Conservation (phyloP, 2,888 invertebrate species). For the Palloptera scutellata region DNA sequence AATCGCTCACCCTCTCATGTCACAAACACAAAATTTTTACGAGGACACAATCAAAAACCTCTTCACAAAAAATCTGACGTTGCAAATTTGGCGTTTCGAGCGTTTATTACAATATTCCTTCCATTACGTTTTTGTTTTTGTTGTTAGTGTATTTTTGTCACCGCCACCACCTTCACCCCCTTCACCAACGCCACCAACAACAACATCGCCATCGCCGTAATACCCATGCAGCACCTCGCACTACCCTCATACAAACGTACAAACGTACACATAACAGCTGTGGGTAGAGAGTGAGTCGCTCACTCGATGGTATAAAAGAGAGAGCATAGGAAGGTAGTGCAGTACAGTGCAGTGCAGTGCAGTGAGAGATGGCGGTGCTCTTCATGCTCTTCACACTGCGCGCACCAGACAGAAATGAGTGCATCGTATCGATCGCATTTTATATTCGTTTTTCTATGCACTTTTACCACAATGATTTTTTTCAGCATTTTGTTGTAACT, state of each 20-base stretch:
- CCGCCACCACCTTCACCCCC: too few relatives aligned
- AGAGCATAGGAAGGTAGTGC: not conserved
- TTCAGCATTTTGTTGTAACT: constrained; percentile 17
- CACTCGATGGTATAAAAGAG: too few relatives aligned
- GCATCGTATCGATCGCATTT: constrained; percentile 64
- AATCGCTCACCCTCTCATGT: too few relatives aligned
- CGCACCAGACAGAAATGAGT: constrained; percentile 65
- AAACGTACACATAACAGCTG: too few relatives aligned
- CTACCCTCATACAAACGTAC: too few relatives aligned
- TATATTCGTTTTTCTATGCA: constrained; percentile 53
- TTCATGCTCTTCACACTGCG: constrained; percentile 51
- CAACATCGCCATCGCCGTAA: too few relatives aligned
- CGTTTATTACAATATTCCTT: not conserved
- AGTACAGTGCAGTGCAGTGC: not conserved
- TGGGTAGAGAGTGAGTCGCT: too few relatives aligned
- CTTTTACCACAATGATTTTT: constrained; percentile 39
- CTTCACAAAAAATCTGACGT: constrained; percentile 58
- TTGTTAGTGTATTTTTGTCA: too few relatives aligned
- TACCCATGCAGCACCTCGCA: too few relatives aligned
- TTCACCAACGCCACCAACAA: too few relatives aligned
- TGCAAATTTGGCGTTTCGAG: constrained; percentile 59
- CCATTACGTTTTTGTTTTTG: too few relatives aligned
- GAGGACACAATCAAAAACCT: constrained; percentile 49
- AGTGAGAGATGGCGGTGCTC: constrained; percentile 21
- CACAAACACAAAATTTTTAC: constrained; percentile 28